Evolutionary conservation across 2,113 vertebrate species (phyloP).

Genomic region (Takifugu bimaculatus): DNA sequence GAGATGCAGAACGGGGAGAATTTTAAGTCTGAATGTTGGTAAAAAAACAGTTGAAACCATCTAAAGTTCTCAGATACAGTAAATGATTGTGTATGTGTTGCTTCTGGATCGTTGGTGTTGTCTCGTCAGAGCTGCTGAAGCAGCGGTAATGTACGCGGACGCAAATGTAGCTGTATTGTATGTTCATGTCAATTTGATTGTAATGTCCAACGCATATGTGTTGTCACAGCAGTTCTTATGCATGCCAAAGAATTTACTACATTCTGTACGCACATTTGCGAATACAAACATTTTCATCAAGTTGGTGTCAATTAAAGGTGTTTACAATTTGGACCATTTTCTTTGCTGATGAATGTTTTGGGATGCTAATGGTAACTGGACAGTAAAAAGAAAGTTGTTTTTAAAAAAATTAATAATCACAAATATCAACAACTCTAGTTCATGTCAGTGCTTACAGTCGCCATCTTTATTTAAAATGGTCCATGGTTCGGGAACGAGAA

Average conservation of each 20-base stretch:
- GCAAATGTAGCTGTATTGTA: slow-evolving; percentile 43
- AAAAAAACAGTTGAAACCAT: no score
- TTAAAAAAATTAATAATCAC: background rate
- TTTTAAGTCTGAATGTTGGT: no score
- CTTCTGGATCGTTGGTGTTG: no score
- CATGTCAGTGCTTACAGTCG: background rate
- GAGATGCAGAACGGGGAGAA: slow-evolving; percentile 10
- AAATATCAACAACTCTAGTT: background rate
- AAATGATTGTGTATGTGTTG: no score
- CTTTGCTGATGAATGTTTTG: background rate
- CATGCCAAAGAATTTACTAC: slow-evolving; percentile 76
- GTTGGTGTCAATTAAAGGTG: slow-evolving; percentile 43
- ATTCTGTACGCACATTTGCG: slow-evolving; percentile 63
- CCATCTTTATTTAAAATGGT: no score
- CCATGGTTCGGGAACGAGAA: background rate
- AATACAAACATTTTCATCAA: background rate
- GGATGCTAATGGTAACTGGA: background rate
- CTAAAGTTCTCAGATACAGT: no score
- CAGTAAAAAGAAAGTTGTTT: background rate
- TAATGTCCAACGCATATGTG: slow-evolving; percentile 46
- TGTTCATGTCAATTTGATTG: slow-evolving; percentile 50
- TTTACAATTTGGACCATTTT: slow-evolving; percentile 45
- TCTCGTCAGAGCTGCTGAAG: slow-evolving; percentile 6
- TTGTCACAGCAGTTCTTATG: slow-evolving; percentile 61
- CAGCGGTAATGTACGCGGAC: slow-evolving; percentile 34